A percentile compares a stretch with the other conserved stretches of the same genome.
phyloP scores from a whole-genome alignment of 2,797 vertebrate genomes.

The Schizopygopsis pylzovi region DNA sequence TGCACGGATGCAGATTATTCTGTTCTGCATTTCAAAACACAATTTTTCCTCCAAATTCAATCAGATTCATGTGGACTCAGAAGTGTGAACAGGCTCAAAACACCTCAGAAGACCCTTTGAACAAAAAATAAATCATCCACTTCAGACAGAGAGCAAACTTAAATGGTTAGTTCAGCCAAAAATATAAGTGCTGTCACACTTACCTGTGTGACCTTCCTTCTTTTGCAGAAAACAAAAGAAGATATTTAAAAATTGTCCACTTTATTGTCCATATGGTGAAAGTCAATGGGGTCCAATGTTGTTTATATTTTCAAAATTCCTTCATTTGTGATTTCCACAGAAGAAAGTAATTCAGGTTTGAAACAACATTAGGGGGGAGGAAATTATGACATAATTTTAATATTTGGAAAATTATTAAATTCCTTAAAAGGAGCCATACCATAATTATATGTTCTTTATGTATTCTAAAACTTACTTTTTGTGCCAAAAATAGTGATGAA shows the following conservation, averaged over 20 bases:
- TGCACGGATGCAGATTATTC: not conserved
- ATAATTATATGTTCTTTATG: not conserved
- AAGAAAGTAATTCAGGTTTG: not conserved
- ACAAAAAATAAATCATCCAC: not conserved
- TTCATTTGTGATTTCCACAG: not conserved
- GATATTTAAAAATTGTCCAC: not conserved
- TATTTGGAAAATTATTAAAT: not conserved
- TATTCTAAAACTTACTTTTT: not conserved
- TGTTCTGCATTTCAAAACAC: conserved; percentile 44
- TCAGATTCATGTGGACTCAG: conserved; percentile 64
- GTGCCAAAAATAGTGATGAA: not conserved
- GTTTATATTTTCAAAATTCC: not conserved
- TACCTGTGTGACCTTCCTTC: not conserved
- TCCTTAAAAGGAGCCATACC: not conserved
- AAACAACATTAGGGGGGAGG: not conserved
- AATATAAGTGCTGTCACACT: not conserved
- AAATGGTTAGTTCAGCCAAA: not conserved
- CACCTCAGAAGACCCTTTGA: conserved; percentile 38
- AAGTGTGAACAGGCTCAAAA: conserved; percentile 55
- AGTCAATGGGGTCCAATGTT: not conserved
- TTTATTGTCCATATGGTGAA: not conserved
- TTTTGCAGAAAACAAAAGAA: not conserved
- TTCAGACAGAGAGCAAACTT: not conserved
- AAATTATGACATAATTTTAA: not conserved
- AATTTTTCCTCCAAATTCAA: conserved; percentile 37